Percentiles rank a stretch among this genome's conserved stretches.
phyloP scores from a whole-genome alignment of 2,113 vertebrate species.

The Chaetops frenatus region DNA sequence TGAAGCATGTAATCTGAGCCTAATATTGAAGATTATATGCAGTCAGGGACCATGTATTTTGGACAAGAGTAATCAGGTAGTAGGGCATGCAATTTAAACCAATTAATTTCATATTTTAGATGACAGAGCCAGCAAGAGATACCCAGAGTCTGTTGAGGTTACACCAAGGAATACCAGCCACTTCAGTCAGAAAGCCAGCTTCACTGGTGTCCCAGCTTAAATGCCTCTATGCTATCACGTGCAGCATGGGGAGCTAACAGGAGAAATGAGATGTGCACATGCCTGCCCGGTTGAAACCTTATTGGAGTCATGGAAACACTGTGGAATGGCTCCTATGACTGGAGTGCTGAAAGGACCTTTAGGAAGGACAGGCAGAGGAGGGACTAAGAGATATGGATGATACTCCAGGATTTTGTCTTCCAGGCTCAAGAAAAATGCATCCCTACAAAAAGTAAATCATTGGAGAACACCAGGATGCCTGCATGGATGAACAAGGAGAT shows the following conservation, averaged over 20 bases:
- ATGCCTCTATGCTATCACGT: background rate
- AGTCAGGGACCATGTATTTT: background rate
- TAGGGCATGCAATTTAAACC: background rate
- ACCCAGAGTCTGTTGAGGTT: background rate
- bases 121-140: background rate
- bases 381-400: background rate
- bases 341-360: background rate
- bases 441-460: background rate
- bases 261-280: background rate
- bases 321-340: background rate
- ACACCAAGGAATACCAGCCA: background rate
- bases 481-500: background rate
- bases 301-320: background rate
- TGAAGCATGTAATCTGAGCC: background rate
- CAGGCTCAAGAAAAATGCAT: background rate
- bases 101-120: background rate
- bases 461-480: background rate
- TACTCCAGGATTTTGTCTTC: background rate
- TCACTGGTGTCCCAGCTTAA: background rate
- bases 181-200: background rate
- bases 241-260: background rate
- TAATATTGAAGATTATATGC: background rate
- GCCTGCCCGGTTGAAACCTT: background rate
- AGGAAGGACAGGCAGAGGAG: background rate
- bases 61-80: background rate